A percentile compares a stretch with the other conserved stretches of the same genome.
phyloP scores from a whole-genome alignment of 2,797 vertebrate species.

The Lerista edwardsae region DNA sequence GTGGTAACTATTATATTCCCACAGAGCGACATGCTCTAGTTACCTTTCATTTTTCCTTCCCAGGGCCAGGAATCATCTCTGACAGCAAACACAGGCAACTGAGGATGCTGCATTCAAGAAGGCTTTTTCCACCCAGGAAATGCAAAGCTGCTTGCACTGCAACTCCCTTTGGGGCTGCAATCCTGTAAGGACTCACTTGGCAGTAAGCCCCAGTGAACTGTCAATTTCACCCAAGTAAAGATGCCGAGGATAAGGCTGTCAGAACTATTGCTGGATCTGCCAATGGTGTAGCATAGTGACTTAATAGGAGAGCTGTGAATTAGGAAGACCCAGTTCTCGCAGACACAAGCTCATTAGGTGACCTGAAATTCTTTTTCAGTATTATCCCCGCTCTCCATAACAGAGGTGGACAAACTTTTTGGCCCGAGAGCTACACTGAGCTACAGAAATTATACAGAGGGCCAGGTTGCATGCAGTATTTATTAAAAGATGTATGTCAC shows the following conservation, averaged over 20 bases:
- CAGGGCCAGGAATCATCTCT: neutral
- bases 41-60: neutral
- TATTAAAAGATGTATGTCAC: too few species aligned
- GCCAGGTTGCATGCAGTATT: too few species aligned
- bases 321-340: neutral
- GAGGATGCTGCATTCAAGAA: neutral
- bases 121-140: neutral
- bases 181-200: neutral
- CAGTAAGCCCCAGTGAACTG: neutral
- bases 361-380: neutral
- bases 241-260: neutral
- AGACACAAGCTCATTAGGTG: neutral
- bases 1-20: neutral
- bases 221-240: neutral
- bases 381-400: neutral
- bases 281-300: neutral
- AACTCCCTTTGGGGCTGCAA: neutral
- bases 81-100: neutral
- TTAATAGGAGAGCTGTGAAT: neutral
- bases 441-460: too few species aligned
- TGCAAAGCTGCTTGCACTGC: neutral
- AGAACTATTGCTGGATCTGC: neutral
- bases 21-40: neutral
- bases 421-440: too few species aligned
- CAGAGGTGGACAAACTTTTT: too few species aligned